These are phyloP conservation scores for Allolobophora icterica DNA, from an alignment of 2,888 invertebrate genomes.

Conservation along the genomic window DNA sequence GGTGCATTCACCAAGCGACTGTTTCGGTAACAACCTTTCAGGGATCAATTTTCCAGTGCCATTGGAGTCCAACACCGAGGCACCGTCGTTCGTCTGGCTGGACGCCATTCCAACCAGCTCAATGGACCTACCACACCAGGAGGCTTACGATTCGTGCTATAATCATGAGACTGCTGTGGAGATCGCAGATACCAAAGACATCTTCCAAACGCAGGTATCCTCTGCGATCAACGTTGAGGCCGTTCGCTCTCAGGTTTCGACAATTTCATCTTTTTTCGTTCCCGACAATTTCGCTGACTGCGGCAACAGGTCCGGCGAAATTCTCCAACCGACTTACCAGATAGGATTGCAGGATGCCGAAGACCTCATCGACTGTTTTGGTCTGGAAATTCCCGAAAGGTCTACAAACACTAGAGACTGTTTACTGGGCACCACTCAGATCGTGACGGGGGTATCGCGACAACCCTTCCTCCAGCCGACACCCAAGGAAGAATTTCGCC, in stretches of 20 bases:
- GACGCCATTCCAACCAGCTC: not conserved
- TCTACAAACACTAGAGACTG: not conserved
- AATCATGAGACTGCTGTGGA: not conserved
- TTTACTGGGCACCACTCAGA: not conserved
- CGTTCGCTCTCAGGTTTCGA: not conserved
- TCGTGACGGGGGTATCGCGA: not conserved
- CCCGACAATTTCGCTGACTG: not conserved
- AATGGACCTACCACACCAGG: not conserved
- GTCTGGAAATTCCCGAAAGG: not conserved
- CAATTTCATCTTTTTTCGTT: not conserved
- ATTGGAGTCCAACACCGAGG: not conserved
- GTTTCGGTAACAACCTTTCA: not conserved
- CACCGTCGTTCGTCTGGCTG: not conserved
- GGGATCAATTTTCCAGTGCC: not conserved
- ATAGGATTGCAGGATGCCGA: not conserved
- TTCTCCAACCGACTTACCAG: not conserved
- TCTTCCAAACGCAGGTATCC: not conserved
- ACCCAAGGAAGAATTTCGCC: not conserved
- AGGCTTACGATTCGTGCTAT: not conserved
- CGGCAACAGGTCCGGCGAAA: not conserved
- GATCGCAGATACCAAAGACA: not conserved
- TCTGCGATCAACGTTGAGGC: not conserved
- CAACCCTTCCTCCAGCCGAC: not conserved
- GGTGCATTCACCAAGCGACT: not conserved
- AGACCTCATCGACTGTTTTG: not conserved